Conservation (phyloP, 2,888 invertebrate genomes). For the Uropetala carovei region DNA sequence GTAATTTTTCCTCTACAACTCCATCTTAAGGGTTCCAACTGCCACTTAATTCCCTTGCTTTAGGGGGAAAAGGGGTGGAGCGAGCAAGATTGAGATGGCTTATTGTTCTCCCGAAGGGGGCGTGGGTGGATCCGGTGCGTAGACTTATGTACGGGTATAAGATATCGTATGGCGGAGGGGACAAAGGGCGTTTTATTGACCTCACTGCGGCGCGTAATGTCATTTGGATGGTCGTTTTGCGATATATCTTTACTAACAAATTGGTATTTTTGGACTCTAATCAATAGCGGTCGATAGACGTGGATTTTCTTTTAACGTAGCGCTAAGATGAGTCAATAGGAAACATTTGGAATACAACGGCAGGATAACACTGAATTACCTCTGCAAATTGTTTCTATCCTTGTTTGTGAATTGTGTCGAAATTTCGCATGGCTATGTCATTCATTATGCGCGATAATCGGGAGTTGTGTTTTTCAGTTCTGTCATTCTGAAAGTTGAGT, state of each 20-base stretch:
- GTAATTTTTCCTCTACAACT: background rate
- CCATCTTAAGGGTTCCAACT: conserved; percentile 4
- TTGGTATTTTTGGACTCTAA: no score
- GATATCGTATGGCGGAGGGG: background rate
- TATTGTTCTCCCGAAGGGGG: conserved; percentile 27
- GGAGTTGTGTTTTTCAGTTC: no score
- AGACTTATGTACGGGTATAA: background rate
- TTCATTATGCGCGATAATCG: no score
- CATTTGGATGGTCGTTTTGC: background rate
- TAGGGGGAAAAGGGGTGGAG: conserved; percentile 23
- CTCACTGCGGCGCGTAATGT: background rate
- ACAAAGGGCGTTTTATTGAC: background rate
- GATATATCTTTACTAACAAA: background rate
- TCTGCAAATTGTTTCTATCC: no score
- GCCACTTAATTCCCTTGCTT: conserved; percentile 52
- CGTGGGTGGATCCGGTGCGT: background rate
- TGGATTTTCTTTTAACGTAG: no score
- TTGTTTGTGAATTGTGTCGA: no score
- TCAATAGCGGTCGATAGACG: no score
- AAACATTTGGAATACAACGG: no score
- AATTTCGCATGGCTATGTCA: no score
- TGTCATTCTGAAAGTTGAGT: no score
- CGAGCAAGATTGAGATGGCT: conserved; percentile 21
- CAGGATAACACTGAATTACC: no score
- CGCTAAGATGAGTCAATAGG: no score